These are phyloP conservation scores for Gorilla gorilla DNA, from an alignment of 2,113 vertebrate genomes.

Conservation along the genomic window DNA sequence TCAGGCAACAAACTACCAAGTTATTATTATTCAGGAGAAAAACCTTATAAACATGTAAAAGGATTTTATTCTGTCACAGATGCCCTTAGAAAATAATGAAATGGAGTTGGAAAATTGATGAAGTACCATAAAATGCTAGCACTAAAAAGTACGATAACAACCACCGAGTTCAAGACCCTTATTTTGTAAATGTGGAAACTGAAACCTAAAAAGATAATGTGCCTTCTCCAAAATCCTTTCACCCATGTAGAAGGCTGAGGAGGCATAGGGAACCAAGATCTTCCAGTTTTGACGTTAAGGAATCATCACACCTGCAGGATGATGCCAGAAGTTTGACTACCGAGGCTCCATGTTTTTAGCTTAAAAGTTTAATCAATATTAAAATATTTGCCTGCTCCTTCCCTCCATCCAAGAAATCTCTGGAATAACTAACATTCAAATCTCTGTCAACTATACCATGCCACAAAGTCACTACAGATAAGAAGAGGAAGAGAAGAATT, in stretches of 20 bases:
- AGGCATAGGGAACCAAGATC: neutral
- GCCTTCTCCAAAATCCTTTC: neutral
- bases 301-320: neutral
- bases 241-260: neutral
- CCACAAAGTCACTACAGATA: neutral
- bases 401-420: neutral
- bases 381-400: neutral
- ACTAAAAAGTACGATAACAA: neutral
- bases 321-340: neutral
- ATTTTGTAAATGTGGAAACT: neutral
- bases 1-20: neutral
- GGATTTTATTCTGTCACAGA: neutral
- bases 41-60: neutral
- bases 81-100: neutral
- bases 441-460: neutral
- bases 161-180: neutral
- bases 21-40: neutral
- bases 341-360: neutral
- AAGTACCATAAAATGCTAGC: neutral
- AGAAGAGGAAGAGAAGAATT: neutral
- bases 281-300: neutral
- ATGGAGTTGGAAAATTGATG: neutral
- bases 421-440: neutral
- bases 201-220: neutral
- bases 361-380: constrained; percentile 3